Percentiles rank a stretch among this genome's conserved stretches.
These are phyloP conservation scores for Timema cristinae DNA, from an alignment of 2,888 invertebrate species.

Conservation along the genomic window DNA sequence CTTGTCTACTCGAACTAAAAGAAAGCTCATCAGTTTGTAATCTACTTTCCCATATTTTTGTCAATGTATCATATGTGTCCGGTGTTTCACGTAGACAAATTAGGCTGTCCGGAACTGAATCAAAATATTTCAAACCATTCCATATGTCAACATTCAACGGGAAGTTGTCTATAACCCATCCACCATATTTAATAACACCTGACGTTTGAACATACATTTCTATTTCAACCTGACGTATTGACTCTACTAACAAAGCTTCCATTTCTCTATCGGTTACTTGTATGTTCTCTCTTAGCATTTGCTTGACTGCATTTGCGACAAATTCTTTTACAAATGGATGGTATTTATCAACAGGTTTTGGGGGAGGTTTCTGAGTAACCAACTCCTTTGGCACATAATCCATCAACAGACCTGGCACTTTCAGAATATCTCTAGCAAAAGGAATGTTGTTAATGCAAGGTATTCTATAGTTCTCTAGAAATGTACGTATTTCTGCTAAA, in stretches of 20 bases:
- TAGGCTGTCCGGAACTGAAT: neutral
- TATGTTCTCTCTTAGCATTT: neutral
- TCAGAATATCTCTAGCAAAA: neutral
- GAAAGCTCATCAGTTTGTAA: too few species aligned
- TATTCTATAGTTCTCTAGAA: neutral
- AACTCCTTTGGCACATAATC: neutral
- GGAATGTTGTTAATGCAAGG: neutral
- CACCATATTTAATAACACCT: slow-evolving; percentile 1
- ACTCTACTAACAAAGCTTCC: neutral
- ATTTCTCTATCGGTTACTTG: neutral
- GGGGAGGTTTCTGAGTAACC: neutral
- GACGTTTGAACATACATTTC: neutral
- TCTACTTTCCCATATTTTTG: too few species aligned
- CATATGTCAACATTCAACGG: neutral
- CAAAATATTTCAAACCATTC: neutral
- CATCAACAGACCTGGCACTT: neutral
- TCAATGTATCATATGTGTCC: too few species aligned
- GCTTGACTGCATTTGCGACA: neutral
- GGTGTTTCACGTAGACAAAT: neutral
- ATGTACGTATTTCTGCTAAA: neutral
- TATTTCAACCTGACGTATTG: neutral
- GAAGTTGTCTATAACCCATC: slow-evolving; percentile 1
- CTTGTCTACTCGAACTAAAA: too few species aligned
- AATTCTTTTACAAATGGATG: neutral
- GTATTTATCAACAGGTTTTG: neutral